Base-by-base conservation (phyloP, 1,140 invertebrate genomes). In the Campoletis sonorensis region DNA sequence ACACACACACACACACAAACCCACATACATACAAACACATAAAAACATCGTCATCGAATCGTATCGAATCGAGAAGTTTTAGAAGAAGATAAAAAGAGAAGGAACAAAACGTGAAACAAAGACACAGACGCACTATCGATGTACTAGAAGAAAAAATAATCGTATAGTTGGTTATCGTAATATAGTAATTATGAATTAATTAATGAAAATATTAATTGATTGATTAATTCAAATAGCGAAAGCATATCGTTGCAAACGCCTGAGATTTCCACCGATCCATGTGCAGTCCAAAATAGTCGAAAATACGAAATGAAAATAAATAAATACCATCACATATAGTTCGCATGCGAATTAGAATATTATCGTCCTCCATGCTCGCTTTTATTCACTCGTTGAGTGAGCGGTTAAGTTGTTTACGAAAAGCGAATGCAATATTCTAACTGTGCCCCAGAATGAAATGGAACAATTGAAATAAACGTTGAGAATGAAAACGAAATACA, bases 161-260 rank as follows among this genome's bases (percentile, higher is more conserved):
- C 54, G 54, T 58, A 58, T 58, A 58, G 68, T 26, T 70, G 33
- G 26, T 71, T 71, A 71, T 71, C 37, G 68, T 71, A 71, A 71
- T 27, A 71, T 45, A 45, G 37, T n/a, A 71, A 71, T 33, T 15
- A 71, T 71, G 1, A 27, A 33, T 33, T 71, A 27, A 45, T 45
- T 45, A 3, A 10, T 11, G 40, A 13, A 45, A 45, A 45, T 5
- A 4, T 45, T 45, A 11, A 45, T 45, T 45, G 40, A 45, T 45
- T 13, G 40, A 71, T 33, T 71, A 71, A 16, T 71, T 33, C 7
- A 23, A 30, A 71, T 71, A 71, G 54, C 54, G 16, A n/a, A 58
- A 58, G 54, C 54, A 58, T 58, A 58, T 58, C 54, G 54, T 58
- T 58, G 54, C 54, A 58, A 58, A 21, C 54, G 54, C 54, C 21